Base-by-base conservation (phyloP, 2,888 invertebrate genomes). In the Pandemis cinnamomeana region DNA sequence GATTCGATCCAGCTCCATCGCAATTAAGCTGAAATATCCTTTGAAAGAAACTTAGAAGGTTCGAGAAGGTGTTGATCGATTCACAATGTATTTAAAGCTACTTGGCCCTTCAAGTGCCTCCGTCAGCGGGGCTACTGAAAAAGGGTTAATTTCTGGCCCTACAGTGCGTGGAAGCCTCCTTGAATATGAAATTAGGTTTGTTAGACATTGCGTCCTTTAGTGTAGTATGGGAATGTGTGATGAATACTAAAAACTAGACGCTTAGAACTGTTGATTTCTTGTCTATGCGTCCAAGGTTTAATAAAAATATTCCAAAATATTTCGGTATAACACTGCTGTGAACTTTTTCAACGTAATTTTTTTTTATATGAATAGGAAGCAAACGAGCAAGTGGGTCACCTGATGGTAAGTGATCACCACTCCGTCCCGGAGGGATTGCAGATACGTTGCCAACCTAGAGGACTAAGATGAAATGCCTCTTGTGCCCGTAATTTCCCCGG, bases 151-250 rank as follows among this genome's bases (percentile, higher is more conserved):
- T 71, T 11, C 67, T 67, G 20, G 55, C 58, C 60, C 68, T 68
- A 48, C 44, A 67, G 67, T 13, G 51, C 36, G 36, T 44, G 48
- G 71, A 15, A 67, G 60, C 67, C 71, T 48, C 41, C 66, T 71
- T 71, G 67, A 71, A 71, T 71, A 61, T 71, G 51, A 67, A 71
- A 71, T 71, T 51, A 61, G 67, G 42, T 71, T 71, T 71, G 71
- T 48, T 71, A 71, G 62, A 51, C 62, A 62, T 53, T 2, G 10
- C 42, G 44, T 61, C 51, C 60, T 67, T 42, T 61, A 60, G 36
- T 60, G 58, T 15, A 63, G 53, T 66, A 13, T 46, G 60, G n/a
- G 71, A 36, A 36, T 36, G 27, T 36, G 48, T 20, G 66, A 67
- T 67, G 67, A 71, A 71, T 71, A 67, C 60, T n/a, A 60, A 71